Evolutionary conservation across 2,113 vertebrate genomes (phyloP), one percentile per base, ranked within the genome.

Genomic region (Catharus minimus): DNA sequence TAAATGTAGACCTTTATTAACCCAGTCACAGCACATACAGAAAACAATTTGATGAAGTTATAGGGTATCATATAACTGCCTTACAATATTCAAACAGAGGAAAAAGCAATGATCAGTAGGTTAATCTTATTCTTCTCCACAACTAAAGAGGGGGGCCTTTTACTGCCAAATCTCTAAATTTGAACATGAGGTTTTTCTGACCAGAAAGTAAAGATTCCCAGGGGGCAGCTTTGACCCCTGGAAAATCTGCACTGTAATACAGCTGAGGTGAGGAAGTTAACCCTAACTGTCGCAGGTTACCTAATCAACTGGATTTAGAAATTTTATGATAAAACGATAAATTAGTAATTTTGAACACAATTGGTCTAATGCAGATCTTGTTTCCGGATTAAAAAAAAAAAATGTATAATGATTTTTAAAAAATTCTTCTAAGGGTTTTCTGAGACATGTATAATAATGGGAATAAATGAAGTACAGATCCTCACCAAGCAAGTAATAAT

Each of bases 381-480:
- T 56, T 58, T 78, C 23, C 27, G 53, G 22, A 18, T 47, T 26
- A 23, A 46, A 66, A 9, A 47, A 60, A 60, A 28, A 60, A 62
- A 27, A 39, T 17, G 0, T 0, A 50, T 15, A n/a, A n/a, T 17
- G 6, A 30, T 4, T 16, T 75, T 46, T 50, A 15, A 15, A 0
- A 0, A 52, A 47, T 67, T 60, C 11, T 67, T 24, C 24, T 28
- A 43, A 2, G 5, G 4, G 2, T 49, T 88, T 74, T 88, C 47
- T 61, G 41, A n/a, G 14, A 39, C 6, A 12, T 3, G 1, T 38
- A 33, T 41, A 27, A 23, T 30, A 56, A 50, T 22, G 10, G 19
- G 6, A 74, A 78, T 56, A 71, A 53, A 36, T 55, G 8, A 82
- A 46, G 8, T 16, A 58, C 18, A 72, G 32, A 76, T n/a, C 21